These are phyloP conservation scores for Homarus gammarus DNA, from an alignment of 2,888 invertebrate species.

Conservation along the genomic window DNA sequence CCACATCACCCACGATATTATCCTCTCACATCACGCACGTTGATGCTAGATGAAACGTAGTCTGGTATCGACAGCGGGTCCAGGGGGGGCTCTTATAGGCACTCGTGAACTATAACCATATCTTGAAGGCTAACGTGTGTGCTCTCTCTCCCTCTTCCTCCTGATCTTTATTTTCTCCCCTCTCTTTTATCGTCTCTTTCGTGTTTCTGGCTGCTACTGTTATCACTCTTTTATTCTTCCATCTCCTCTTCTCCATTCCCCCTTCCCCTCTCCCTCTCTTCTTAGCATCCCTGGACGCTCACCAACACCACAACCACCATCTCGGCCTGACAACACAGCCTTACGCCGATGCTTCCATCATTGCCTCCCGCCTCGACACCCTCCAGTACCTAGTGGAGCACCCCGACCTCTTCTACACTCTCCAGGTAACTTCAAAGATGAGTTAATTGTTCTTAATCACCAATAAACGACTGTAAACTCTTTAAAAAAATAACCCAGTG, in stretches of 20 bases:
- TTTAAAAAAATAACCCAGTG: no score
- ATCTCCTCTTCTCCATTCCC: neutral
- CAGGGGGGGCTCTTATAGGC: no score
- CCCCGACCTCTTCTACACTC: constrained; percentile 83
- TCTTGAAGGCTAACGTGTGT: neutral
- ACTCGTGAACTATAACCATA: no score
- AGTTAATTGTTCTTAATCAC: no score
- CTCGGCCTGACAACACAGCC: constrained; percentile 81
- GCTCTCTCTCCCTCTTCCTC: neutral
- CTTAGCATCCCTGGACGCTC: neutral
- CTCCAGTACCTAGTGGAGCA: constrained; percentile 88
- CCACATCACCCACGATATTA: no score
- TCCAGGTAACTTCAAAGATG: constrained; percentile 85
- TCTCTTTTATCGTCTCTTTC: neutral
- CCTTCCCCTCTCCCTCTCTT: neutral
- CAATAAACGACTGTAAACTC: no score
- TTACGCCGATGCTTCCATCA: constrained; percentile 84
- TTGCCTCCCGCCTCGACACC: constrained; percentile 86
- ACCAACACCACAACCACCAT: neutral
- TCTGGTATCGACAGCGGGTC: no score
- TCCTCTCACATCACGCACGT: no score
- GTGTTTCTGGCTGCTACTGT: neutral
- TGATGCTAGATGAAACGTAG: no score
- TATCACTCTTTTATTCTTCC: neutral
- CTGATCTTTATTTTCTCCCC: neutral